A percentile compares a stretch with the other conserved stretches of the same genome.
Evolutionary conservation across 2,888 invertebrate genomes (phyloP).

Genomic region (Leptinotarsa peninsularis): DNA sequence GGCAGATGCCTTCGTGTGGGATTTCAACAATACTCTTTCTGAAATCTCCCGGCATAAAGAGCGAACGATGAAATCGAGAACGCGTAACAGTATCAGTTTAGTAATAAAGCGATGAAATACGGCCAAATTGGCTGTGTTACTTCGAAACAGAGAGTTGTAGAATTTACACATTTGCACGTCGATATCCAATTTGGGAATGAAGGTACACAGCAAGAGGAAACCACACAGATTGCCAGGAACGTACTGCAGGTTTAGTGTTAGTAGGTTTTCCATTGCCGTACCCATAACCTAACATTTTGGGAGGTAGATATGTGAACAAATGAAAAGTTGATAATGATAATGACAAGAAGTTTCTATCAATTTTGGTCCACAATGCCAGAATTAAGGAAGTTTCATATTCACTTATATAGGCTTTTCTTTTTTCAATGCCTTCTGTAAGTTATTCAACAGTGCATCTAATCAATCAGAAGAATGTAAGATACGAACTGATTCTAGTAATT

Average conservation of each 20-base stretch:
- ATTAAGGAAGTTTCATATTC: too few species aligned
- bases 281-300: neutral
- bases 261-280: neutral
- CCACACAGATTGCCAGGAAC: conserved; percentile 38
- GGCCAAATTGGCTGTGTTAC: conserved; percentile 35
- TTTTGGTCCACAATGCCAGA: too few species aligned
- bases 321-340: too few species aligned
- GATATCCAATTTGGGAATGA: conserved; percentile 52
- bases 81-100: conserved; percentile 9
- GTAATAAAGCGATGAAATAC: conserved; percentile 51
- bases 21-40: conserved; percentile 6
- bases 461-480: too few species aligned
- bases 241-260: neutral
- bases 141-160: conserved; percentile 41
- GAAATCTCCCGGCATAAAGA: neutral
- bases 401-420: too few species aligned
- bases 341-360: too few species aligned
- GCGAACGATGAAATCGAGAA: conserved; percentile 7
- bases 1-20: neutral
- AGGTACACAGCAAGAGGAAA: conserved; percentile 45
- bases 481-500: too few species aligned
- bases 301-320: too few species aligned
- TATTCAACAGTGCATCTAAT: too few species aligned
- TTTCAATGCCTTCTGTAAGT: too few species aligned
- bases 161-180: conserved; percentile 52